Percentiles rank a stretch among this genome's conserved stretches.
Evolutionary conservation across 2,113 vertebrate genomes (phyloP).

Genomic region (Agelaius tricolor): DNA sequence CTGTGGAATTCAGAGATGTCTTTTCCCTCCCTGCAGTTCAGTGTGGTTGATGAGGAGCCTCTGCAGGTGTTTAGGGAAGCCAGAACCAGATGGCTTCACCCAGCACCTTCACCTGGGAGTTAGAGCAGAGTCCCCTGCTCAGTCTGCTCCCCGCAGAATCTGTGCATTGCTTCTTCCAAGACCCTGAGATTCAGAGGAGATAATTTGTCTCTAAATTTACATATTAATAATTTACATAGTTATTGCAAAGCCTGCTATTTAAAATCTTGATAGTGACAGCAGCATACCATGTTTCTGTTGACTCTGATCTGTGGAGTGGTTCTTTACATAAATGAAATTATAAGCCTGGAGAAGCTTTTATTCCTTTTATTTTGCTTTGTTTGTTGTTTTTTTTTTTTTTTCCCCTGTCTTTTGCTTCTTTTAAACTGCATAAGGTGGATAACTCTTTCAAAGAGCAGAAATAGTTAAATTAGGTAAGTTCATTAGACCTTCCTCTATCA

Average conservation of each 20-base stretch:
- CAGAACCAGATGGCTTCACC: neutral
- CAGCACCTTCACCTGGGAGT: neutral
- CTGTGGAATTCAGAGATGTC: neutral
- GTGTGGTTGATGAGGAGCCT: neutral
- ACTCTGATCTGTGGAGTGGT: slow-evolving; percentile 22
- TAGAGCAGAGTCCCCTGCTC: neutral
- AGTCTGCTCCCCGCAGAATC: neutral
- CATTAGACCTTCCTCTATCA: slow-evolving; percentile 41
- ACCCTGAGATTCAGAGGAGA: slow-evolving; percentile 46
- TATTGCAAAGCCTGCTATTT: slow-evolving; percentile 63
- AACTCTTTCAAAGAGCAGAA: slow-evolving; percentile 16
- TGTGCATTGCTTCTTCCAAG: neutral
- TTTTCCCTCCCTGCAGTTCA: neutral
- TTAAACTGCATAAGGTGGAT: neutral
- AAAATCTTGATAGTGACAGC: slow-evolving; percentile 54
- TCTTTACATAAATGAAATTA: slow-evolving; percentile 16
- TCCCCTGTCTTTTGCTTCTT: neutral
- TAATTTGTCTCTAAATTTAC: slow-evolving; percentile 60
- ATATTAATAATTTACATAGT: slow-evolving; percentile 68
- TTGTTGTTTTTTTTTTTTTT: neutral
- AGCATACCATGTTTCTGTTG: neutral
- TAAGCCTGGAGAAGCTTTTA: neutral
- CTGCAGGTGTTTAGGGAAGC: neutral
- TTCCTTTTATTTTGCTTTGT: neutral
- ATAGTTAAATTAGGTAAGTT: slow-evolving; percentile 69